Conservation (phyloP, 1,140 invertebrate species). For the Pygmarrhopalites habei region DNA sequence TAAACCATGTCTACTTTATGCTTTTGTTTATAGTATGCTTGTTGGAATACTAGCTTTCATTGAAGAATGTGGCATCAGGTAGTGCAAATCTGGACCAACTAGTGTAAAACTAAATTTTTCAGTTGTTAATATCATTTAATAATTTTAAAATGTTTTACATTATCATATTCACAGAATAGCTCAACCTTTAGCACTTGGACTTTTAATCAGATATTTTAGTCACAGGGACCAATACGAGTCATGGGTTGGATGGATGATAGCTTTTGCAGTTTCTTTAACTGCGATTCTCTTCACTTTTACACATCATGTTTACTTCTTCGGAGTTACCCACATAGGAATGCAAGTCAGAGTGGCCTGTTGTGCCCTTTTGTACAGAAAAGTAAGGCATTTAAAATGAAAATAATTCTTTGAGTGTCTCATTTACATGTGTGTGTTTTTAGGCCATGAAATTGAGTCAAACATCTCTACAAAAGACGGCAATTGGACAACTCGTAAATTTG, state of each 20-base stretch:
- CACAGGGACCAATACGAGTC: conserved; percentile 1
- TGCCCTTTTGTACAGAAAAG: conserved; percentile 53
- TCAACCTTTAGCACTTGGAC: conserved; percentile 41
- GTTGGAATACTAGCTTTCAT: conserved; percentile 45
- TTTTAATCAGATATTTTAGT: conserved; percentile 42
- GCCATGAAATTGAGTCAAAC: conserved; percentile 14
- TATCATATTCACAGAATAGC: conserved; percentile 29
- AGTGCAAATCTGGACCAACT: neutral
- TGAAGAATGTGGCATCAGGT: conserved; percentile 42
- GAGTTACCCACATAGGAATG: conserved; percentile 49
- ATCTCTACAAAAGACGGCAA: conserved; percentile 1
- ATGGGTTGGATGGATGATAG: conserved; percentile 39
- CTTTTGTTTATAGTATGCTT: too few species aligned
- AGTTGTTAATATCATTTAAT: conserved; percentile 3
- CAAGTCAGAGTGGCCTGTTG: conserved; percentile 50
- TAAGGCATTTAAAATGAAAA: too few species aligned
- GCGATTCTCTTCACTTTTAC: conserved; percentile 47
- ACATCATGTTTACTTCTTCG: conserved; percentile 55
- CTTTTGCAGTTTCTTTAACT: conserved; percentile 43
- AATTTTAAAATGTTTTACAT: neutral
- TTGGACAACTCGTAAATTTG: conserved; percentile 19
- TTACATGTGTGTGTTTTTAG: too few species aligned
- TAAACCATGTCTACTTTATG: too few species aligned
- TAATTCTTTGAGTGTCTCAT: too few species aligned
- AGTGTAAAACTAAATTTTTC: conserved; percentile 19